Percentiles rank a stretch among this genome's conserved stretches.
Conservation (phyloP, 2,888 invertebrate species). For the Thumatha senex region DNA sequence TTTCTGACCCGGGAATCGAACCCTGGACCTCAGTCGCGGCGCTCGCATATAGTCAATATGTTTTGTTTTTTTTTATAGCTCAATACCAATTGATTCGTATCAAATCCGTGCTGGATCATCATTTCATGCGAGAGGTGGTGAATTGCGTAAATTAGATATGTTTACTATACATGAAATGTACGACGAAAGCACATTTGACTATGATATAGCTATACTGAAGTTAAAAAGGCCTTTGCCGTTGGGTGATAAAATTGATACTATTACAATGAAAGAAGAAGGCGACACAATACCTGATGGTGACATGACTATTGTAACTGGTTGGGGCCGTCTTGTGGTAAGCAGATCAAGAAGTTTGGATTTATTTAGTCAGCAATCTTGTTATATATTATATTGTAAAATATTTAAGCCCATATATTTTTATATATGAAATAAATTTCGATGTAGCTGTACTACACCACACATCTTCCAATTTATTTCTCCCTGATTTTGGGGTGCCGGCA, state of each 20-base stretch:
- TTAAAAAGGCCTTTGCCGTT: conserved; percentile 74
- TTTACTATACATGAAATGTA: conserved; percentile 80
- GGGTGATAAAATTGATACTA: conserved; percentile 63
- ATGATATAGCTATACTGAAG: conserved; percentile 83
- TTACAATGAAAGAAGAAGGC: conserved; percentile 62
- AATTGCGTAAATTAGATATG: conserved; percentile 71
- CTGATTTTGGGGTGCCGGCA: too few relatives aligned
- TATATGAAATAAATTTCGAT: too few relatives aligned
- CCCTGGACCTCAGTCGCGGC: too few relatives aligned
- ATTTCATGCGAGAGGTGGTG: conserved; percentile 71
- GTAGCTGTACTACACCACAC: too few relatives aligned
- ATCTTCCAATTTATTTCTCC: too few relatives aligned
- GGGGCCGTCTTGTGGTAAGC: conserved; percentile 65
- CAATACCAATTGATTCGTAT: conserved; percentile 15
- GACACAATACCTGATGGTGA: conserved; percentile 65
- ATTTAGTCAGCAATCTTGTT: too few relatives aligned
- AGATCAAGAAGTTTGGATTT: too few relatives aligned
- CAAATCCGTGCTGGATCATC: conserved; percentile 82
- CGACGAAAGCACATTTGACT: conserved; percentile 76
- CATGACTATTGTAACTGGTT: conserved; percentile 66
- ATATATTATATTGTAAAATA: too few relatives aligned
- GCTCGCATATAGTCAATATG: too few relatives aligned
- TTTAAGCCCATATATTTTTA: too few relatives aligned
- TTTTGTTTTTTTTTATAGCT: too few relatives aligned
- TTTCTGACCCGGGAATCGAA: too few relatives aligned